These are phyloP conservation scores for Nyctalus aviator DNA, from an alignment of 2,797 vertebrate genomes.

Conservation along the genomic window DNA sequence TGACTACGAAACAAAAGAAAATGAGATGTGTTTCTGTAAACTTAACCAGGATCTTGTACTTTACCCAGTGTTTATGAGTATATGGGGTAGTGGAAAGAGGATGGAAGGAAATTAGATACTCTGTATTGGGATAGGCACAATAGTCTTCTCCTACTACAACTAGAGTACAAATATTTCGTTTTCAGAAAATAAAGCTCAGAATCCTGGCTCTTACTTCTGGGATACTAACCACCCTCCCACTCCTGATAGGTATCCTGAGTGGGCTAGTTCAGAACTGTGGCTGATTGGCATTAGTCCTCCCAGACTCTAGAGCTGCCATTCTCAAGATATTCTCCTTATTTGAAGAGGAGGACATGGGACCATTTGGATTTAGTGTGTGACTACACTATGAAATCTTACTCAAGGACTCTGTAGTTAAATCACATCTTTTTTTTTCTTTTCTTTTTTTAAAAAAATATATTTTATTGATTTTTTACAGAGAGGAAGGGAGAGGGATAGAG, in stretches of 20 bases:
- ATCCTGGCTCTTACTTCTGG: neutral
- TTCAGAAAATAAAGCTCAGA: constrained; percentile 31
- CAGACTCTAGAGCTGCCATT: neutral
- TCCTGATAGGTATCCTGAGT: neutral
- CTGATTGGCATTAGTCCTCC: neutral
- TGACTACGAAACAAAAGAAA: constrained; percentile 53
- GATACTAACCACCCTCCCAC: neutral
- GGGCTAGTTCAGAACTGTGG: neutral
- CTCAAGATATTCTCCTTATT: neutral
- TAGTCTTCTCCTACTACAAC: neutral
- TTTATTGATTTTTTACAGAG: too few species aligned
- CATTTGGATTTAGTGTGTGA: neutral
- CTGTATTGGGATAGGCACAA: neutral
- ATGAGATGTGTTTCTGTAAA: neutral
- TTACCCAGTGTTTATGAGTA: neutral
- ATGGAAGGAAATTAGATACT: neutral
- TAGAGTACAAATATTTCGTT: constrained; percentile 3
- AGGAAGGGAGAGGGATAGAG: too few species aligned
- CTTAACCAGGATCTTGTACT: neutral
- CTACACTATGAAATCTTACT: neutral
- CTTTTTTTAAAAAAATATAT: too few species aligned
- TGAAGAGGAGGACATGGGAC: neutral
- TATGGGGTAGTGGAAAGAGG: neutral
- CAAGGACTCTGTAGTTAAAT: neutral
- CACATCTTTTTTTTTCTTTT: neutral